Percentiles rank a stretch among this genome's conserved stretches.
These are phyloP conservation scores for Protodeltote pygarga DNA, from an alignment of 2,888 invertebrate genomes.

Conservation along the genomic window DNA sequence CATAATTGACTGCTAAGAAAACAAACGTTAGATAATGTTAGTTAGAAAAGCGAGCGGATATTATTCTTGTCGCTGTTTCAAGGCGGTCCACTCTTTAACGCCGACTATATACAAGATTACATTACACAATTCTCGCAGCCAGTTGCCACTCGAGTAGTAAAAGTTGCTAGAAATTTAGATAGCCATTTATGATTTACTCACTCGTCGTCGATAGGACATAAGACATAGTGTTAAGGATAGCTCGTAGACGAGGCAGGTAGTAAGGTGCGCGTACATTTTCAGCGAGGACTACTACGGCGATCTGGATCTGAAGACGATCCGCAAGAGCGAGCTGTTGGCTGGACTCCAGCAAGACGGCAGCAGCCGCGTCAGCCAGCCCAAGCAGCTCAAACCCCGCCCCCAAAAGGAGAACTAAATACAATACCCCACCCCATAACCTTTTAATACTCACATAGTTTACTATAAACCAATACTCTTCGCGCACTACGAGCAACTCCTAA, in stretches of 20 bases:
- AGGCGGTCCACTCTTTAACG: conserved; percentile 78
- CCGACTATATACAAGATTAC: conserved; percentile 68
- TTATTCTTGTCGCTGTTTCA: conserved; percentile 75
- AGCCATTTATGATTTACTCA: conserved; percentile 58
- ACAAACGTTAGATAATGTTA: conserved; percentile 69
- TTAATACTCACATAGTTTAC: conserved; percentile 79
- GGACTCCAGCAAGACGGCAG: conserved; percentile 90
- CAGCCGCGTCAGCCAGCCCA: conserved; percentile 72
- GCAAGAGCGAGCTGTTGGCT: conserved; percentile 96
- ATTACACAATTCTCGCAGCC: conserved; percentile 79
- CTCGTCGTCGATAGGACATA: conserved; percentile 47
- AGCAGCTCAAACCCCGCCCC: conserved; percentile 87
- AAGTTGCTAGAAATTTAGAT: conserved; percentile 75
- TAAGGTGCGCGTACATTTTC: conserved; percentile 87
- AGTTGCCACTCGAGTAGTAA: conserved; percentile 68
- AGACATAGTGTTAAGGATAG: conserved; percentile 63
- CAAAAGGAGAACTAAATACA: conserved; percentile 82
- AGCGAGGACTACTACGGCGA: conserved; percentile 99
- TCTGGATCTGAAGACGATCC: conserved; percentile 97
- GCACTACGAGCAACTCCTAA: conserved; percentile 62
- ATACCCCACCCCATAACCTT: conserved; percentile 68
- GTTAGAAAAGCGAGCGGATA: conserved; percentile 77
- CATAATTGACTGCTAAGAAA: conserved; percentile 54
- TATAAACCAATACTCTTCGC: conserved; percentile 62
- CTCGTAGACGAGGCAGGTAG: conserved; percentile 73